Conservation (phyloP, 2,113 vertebrate genomes). For the Butorides virescens region DNA sequence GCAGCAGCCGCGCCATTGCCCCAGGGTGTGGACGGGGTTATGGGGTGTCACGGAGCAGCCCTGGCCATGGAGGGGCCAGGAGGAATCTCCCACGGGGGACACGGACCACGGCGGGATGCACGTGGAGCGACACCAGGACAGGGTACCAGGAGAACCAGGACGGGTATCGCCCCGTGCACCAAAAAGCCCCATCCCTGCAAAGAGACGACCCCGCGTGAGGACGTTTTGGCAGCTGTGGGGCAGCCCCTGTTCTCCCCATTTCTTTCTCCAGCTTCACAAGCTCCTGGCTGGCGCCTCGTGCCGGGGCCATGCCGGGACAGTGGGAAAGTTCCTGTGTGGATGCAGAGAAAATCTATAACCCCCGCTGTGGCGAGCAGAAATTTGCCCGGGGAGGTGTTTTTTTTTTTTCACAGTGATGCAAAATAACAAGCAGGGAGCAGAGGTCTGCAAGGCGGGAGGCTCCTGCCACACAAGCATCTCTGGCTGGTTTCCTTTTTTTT, state of each 20-base stretch:
- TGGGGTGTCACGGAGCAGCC: neutral
- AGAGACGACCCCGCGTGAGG: rapidly evolving
- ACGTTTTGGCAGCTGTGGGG: neutral
- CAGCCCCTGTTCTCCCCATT: neutral
- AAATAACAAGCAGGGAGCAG: neutral
- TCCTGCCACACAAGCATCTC: rapidly evolving
- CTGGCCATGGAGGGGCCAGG: neutral
- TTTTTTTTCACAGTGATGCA: neutral
- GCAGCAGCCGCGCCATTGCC: neutral
- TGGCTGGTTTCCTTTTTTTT: neutral
- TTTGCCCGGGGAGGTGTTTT: rapidly evolving
- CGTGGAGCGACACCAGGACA: neutral
- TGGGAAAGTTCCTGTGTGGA: rapidly evolving
- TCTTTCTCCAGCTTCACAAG: neutral
- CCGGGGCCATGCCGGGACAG: rapidly evolving
- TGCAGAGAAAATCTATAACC: neutral
- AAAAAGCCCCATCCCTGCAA: rapidly evolving
- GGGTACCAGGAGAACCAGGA: neutral
- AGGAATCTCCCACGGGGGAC: neutral
- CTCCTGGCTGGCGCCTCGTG: rapidly evolving
- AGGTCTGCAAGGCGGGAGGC: neutral
- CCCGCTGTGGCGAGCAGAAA: neutral
- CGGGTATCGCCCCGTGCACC: rapidly evolving
- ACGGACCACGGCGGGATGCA: rapidly evolving
- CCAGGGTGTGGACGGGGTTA: neutral